These are phyloP conservation scores for Tricholaema leucomelas DNA, from an alignment of 2,113 vertebrate species.

Conservation along the genomic window DNA sequence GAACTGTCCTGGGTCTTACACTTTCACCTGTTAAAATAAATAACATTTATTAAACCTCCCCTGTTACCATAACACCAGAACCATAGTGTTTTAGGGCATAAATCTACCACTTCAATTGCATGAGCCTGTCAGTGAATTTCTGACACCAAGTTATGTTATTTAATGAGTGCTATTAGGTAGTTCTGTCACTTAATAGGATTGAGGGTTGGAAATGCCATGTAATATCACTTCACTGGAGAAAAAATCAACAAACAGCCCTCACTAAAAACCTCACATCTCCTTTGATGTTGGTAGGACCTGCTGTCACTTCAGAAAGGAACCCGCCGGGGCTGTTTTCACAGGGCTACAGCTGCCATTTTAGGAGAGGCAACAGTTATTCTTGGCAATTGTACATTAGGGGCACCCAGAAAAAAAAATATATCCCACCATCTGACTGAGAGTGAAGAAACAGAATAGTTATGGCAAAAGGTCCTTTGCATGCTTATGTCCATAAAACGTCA, in stretches of 20 bases:
- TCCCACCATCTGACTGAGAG: background rate
- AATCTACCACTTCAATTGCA: constrained; percentile 36
- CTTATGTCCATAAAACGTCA: background rate
- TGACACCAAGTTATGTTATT: constrained; percentile 67
- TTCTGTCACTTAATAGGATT: constrained; percentile 71
- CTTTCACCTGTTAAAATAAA: constrained; percentile 59
- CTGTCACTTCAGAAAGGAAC: constrained; percentile 47
- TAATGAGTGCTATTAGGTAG: constrained; percentile 70
- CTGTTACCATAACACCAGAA: constrained; percentile 2
- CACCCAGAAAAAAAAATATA: background rate
- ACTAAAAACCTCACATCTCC: background rate
- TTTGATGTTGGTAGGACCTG: constrained; percentile 50
- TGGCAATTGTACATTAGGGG: constrained; percentile 31
- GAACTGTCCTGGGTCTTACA: background rate
- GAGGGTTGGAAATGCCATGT: constrained; percentile 70
- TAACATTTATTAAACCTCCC: background rate
- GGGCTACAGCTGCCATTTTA: constrained; percentile 32
- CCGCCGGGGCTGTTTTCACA: constrained; percentile 30
- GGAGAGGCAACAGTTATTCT: constrained; percentile 44
- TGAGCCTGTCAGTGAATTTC: constrained; percentile 44
- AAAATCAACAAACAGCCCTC: constrained; percentile 68
- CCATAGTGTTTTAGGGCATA: constrained; percentile 11
- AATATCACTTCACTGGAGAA: constrained; percentile 66
- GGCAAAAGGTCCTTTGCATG: background rate
- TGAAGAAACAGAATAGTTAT: background rate